Evolutionary conservation across 2,888 invertebrate genomes (phyloP).

Genomic region (Sphinx pinastri): DNA sequence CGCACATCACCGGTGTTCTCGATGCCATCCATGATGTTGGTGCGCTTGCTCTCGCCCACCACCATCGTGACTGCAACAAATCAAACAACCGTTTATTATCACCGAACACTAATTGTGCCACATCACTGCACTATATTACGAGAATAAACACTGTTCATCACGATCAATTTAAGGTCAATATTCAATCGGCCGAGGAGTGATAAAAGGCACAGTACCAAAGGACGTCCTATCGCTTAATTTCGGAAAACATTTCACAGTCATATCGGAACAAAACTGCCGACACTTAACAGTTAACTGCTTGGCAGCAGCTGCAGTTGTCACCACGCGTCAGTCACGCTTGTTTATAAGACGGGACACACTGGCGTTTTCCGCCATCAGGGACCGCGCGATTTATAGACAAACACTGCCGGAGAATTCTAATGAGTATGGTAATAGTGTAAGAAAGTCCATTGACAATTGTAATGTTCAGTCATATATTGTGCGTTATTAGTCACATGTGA

Average conservation of each 20-base stretch:
- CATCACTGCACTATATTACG: not conserved
- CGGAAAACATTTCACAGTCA: conserved; percentile 65
- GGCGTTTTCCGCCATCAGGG: conserved; percentile 61
- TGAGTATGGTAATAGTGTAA: conserved; percentile 40
- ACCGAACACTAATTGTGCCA: conserved; percentile 25
- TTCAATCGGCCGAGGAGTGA: not conserved
- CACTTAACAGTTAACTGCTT: conserved; percentile 60
- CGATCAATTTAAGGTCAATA: not conserved
- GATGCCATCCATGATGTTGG: conserved; percentile 96
- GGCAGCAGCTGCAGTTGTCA: conserved; percentile 52
- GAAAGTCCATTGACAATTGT: conserved; percentile 27
- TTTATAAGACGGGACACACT: conserved; percentile 64
- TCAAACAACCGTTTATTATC: conserved; percentile 40
- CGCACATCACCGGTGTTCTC: conserved; percentile 95
- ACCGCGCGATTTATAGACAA: conserved; percentile 62
- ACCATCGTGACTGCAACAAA: conserved; percentile 88
- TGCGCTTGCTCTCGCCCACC: conserved; percentile 88
- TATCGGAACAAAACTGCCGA: conserved; percentile 50
- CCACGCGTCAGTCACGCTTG: conserved; percentile 55
- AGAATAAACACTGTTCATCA: not conserved
- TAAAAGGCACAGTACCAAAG: not conserved
- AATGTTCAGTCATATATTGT: conserved; percentile 31
- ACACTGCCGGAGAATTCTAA: conserved; percentile 61
- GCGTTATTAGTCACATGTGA: conserved; percentile 30
- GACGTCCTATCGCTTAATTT: conserved; percentile 18